Evolutionary conservation across 1,140 invertebrate species (phyloP).

Genomic region (Tetramorium simillimum): DNA sequence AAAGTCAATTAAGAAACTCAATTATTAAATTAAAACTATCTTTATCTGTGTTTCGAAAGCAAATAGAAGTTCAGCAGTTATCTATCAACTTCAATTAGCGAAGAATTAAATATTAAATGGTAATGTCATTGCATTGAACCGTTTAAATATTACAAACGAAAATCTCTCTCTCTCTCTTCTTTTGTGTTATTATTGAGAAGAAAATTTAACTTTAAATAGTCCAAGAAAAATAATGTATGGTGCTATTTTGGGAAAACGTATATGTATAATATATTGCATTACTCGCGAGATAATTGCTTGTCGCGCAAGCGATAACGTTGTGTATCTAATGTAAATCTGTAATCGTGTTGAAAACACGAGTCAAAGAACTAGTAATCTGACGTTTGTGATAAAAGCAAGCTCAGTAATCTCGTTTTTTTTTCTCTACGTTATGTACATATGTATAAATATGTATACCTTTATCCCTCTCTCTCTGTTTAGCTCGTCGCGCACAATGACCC

Average conservation of each 20-base stretch:
- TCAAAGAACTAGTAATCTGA: not conserved
- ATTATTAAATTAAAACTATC: not conserved
- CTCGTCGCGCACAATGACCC: not conserved
- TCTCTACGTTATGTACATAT: not conserved
- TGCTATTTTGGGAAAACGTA: too few species aligned
- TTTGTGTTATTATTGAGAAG: not conserved
- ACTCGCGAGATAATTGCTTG: not conserved
- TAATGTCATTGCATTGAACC: not conserved
- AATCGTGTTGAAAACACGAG: not conserved
- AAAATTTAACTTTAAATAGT: not conserved
- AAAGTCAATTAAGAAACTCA: not conserved
- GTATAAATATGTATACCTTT: not conserved
- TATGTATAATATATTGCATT: not conserved
- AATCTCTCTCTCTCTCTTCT: not conserved
- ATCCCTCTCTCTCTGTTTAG: not conserved
- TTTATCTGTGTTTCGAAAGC: not conserved
- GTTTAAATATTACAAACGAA: not conserved
- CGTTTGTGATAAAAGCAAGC: not conserved
- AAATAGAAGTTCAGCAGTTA: not conserved
- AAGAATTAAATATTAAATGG: constrained; percentile 15
- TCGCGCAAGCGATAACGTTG: not conserved
- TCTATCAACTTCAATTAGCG: not conserved
- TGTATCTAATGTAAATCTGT: not conserved
- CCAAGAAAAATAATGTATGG: too few species aligned
- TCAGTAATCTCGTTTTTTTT: not conserved